These are phyloP conservation scores for Acanthornis magna DNA, from an alignment of 2,797 vertebrate genomes.

Conservation along the genomic window DNA sequence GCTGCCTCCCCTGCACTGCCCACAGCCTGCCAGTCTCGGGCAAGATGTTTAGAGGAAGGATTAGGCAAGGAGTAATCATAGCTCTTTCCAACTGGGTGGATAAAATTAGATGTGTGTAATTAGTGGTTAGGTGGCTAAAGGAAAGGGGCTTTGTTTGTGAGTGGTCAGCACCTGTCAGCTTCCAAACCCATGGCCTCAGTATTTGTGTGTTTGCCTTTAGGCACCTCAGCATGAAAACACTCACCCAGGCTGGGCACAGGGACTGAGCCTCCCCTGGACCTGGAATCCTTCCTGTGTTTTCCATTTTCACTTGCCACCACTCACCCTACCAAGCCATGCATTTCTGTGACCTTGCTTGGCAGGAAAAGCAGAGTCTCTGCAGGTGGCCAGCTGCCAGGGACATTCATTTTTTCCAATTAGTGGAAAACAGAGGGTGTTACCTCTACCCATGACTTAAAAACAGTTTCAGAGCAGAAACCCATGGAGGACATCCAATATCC, in stretches of 20 bases:
- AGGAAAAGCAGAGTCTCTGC: constrained; percentile 4
- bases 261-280: not conserved
- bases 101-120: constrained; percentile 23
- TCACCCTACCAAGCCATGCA: not conserved
- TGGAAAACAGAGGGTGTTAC: not conserved
- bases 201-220: not conserved
- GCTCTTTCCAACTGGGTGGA: constrained; percentile 3
- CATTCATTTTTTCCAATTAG: constrained; percentile 13
- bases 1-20: not conserved
- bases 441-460: not conserved
- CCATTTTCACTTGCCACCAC: not conserved
- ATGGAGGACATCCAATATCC: not conserved
- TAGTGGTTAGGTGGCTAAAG: constrained; percentile 7
- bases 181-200: not conserved
- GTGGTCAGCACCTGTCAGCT: not conserved
- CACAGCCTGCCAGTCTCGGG: not conserved
- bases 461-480: not conserved
- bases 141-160: constrained; percentile 16
- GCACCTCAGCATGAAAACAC: not conserved
- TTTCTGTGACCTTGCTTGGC: not conserved
- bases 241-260: not conserved
- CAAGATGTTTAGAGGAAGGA: not conserved
- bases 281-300: not conserved
- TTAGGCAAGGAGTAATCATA: constrained; percentile 1
- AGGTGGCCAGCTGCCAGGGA: not conserved